Conservation (phyloP, 2,797 vertebrate species). For the Allobates femoralis region DNA sequence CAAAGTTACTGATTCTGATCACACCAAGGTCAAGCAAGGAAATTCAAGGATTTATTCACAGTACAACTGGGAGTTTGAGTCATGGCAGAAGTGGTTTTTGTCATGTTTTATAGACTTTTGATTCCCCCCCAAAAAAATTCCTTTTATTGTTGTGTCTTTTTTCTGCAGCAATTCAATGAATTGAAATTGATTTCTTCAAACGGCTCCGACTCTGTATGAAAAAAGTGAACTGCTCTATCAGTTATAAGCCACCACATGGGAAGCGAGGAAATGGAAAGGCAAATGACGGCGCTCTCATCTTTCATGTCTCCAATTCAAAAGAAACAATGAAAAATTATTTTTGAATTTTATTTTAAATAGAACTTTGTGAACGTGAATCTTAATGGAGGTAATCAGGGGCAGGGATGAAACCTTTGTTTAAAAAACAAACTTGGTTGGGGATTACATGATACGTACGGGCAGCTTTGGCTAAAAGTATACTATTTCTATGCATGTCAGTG, state of each 20-base stretch:
- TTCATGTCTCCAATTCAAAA: no score
- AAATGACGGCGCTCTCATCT: background rate
- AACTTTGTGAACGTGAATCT: no score
- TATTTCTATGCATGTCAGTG: no score
- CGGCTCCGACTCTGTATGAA: background rate
- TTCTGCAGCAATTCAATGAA: background rate
- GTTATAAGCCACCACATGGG: background rate
- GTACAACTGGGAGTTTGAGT: background rate
- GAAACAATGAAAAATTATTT: no score
- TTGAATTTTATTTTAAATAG: no score
- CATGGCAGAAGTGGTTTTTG: background rate
- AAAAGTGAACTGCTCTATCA: background rate
- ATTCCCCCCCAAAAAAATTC: background rate
- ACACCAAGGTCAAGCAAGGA: slow-evolving; percentile 20
- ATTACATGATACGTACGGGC: no score
- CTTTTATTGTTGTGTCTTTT: background rate
- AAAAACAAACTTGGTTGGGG: no score
- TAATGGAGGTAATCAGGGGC: no score
- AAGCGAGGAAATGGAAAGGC: background rate
- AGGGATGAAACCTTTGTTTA: no score
- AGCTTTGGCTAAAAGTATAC: no score
- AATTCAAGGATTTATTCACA: background rate
- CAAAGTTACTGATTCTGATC: background rate
- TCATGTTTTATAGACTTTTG: slow-evolving; percentile 17
- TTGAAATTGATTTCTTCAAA: background rate